Evolutionary conservation across 1,140 invertebrate genomes (phyloP), one percentile per base, ranked within the genome.

Genomic region (Drosophila novamexicana): DNA sequence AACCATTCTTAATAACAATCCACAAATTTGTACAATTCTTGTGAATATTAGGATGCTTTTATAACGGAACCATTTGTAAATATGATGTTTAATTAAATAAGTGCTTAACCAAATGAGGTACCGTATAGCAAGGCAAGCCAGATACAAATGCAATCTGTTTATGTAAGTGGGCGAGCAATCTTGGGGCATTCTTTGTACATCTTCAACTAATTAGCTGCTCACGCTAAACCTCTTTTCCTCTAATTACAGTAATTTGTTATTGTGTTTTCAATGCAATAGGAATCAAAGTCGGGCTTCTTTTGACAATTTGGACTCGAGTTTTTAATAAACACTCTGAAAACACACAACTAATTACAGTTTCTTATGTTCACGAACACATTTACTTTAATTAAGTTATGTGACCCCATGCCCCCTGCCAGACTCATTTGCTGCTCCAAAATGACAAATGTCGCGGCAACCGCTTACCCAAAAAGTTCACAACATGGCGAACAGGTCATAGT

Each of bases 361-460:
- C 79, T 88, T 83, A 68, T 86, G 65, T 67, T 50, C 76, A 64
- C 61, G 59, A 77, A 77, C 83, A 79, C 79, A 88, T 88, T 86
- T 86, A 88, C 67, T 86, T 86, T 88, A 86, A 86, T 86, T 88
- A 86, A 86, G 83, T 88, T 79, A 83, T 88, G 69, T 62, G 18
- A 63, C 18, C 6, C 32, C 50, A 42, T 37, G 34, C 62, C 44
- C 36, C 14, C 56, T 36, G 9, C 16, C 32, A 22, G 1, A 22
- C 3, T 7, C 9, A 34, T 7, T 6, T 49, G 44, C 6, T 36
- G 40, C 9, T 47, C 53, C 83, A 75, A 79, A 86, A 88, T 88
- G 83, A 86, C 79, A 86, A 86, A 86, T 86, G 76, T 63, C 18
- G 36, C 18, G 49, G 44, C 58, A 56, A 77, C 77, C 81, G 81